A percentile compares a stretch with the other conserved stretches of the same genome.
Conservation (phyloP, 2,797 vertebrate species). For the Eulemur albifrons region DNA sequence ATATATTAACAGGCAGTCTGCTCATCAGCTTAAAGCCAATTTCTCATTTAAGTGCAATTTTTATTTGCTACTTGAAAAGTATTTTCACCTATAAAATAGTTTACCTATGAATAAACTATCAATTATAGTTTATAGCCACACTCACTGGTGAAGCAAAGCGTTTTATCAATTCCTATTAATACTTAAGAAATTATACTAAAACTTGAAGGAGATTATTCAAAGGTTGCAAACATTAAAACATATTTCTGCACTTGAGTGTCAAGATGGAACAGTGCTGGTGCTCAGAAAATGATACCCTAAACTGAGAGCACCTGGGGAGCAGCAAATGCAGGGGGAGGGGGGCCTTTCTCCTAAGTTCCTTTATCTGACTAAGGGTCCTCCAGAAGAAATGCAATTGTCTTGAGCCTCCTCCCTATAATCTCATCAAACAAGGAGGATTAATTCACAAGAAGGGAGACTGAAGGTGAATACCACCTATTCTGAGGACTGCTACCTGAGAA, state of each 20-base stretch:
- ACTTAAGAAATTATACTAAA: neutral
- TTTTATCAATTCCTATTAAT: neutral
- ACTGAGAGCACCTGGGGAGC: neutral
- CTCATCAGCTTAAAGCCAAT: constrained; percentile 68
- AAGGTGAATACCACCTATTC: neutral
- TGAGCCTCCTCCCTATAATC: too few relatives aligned
- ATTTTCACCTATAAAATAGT: neutral
- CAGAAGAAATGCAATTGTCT: neutral
- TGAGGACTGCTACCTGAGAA: neutral
- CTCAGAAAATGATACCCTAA: neutral
- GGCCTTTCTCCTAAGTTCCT: neutral
- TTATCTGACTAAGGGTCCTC: neutral
- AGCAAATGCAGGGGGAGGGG: neutral
- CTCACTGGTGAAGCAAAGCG: neutral
- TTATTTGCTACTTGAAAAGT: neutral
- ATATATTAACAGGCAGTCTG: neutral
- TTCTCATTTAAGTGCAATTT: neutral
- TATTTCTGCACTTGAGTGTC: neutral
- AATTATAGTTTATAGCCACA: neutral
- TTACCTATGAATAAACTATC: neutral
- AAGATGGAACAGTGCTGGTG: neutral
- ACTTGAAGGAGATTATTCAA: neutral
- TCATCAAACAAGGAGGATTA: neutral
- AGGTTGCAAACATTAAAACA: neutral
- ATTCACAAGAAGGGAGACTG: neutral